Evolutionary conservation across 1,140 invertebrate species (phyloP).

Genomic region (Himalopsyche phryganea): DNA sequence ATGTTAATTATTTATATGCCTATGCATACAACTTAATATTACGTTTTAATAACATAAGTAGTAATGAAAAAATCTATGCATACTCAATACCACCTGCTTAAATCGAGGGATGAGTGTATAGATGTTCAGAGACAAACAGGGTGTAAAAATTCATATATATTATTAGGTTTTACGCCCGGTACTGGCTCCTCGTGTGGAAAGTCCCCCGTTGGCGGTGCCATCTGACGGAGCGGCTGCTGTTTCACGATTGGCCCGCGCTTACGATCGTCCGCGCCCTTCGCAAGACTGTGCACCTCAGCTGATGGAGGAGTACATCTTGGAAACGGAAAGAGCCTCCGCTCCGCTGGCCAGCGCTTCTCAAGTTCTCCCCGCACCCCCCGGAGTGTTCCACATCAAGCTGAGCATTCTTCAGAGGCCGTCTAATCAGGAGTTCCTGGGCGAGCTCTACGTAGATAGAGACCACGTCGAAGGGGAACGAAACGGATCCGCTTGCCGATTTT

Average conservation of each 20-base stretch:
- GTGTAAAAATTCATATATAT: no score
- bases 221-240: conserved; percentile 41
- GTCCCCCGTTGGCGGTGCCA: conserved; percentile 41
- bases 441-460: conserved; percentile 86
- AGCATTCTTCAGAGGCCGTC: conserved; percentile 80
- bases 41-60: no score
- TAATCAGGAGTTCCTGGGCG: conserved; percentile 83
- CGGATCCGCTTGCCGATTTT: conserved; percentile 79
- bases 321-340: conserved; percentile 66
- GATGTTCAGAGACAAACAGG: no score
- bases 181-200: conserved; percentile 46
- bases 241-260: conserved; percentile 47
- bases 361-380: conserved; percentile 45
- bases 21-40: no score
- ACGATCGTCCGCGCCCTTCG: conserved; percentile 64
- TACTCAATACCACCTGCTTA: no score
- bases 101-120: no score
- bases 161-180: conserved; percentile 49
- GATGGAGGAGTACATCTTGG: conserved; percentile 85
- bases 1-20: no score
- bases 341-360: conserved; percentile 47
- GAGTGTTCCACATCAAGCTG: conserved; percentile 80
- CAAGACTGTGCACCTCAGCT: conserved; percentile 76
- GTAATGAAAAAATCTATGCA: no score
- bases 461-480: conserved; percentile 75